A percentile compares a stretch with the other conserved stretches of the same genome.
Evolutionary conservation across 2,797 vertebrate species (phyloP).

Genomic region (Myiothlypis coronata): DNA sequence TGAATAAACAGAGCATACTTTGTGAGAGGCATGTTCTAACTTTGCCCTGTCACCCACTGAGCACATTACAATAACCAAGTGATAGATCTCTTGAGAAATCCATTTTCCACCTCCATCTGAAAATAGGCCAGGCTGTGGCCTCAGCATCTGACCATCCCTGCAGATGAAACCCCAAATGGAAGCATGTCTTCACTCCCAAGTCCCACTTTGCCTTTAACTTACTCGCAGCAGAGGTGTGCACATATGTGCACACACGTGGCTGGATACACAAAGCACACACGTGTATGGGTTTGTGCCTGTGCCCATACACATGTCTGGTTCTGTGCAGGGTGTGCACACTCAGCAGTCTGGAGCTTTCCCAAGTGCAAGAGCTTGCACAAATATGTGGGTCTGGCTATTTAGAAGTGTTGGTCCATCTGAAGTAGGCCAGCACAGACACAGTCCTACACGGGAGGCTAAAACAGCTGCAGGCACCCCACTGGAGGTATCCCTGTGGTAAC

Average conservation of each 20-base stretch:
- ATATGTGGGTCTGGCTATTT: rapidly evolving
- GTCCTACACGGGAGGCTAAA: not conserved
- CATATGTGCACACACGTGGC: rapidly evolving
- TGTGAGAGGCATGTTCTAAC: not conserved
- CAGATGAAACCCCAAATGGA: not conserved
- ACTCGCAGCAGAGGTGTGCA: rapidly evolving
- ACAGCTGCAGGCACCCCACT: not conserved
- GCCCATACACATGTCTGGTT: rapidly evolving
- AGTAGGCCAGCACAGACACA: not conserved
- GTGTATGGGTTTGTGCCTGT: not conserved
- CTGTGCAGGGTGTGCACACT: not conserved
- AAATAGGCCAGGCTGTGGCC: not conserved
- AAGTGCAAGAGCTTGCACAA: not conserved
- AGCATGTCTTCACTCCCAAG: not conserved
- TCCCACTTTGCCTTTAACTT: not conserved
- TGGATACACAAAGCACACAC: not conserved
- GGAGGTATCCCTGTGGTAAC: not conserved
- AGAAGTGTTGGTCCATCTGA: not conserved
- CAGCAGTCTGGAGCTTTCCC: not conserved
- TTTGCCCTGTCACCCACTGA: not conserved
- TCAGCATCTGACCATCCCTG: not conserved
- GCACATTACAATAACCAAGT: not conserved
- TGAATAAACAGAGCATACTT: not conserved
- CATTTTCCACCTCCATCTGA: not conserved
- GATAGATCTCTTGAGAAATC: not conserved